Base-by-base conservation (phyloP, 2,888 invertebrate genomes). In the Trisateles emortualis region DNA sequence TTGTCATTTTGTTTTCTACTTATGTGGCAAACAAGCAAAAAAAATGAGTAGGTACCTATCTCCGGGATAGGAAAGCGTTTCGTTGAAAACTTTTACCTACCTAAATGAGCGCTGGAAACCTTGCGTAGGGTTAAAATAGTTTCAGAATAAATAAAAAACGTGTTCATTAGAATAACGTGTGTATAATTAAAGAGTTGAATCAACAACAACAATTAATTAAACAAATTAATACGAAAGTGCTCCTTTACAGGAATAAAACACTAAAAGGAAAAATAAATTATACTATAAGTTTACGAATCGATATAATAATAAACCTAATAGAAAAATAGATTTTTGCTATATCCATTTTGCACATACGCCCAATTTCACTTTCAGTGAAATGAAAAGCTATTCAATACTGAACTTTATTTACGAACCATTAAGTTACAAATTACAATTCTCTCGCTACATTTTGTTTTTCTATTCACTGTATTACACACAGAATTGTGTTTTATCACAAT, bases 111-210 rank as follows among this genome's bases (percentile, higher is more conserved):
- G n/a, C n/a, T n/a, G n/a, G n/a, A n/a, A n/a, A n/a, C n/a, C n/a
- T n/a, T n/a, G n/a, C n/a, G n/a, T n/a, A n/a, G n/a, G n/a, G n/a
- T 33, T 33, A 30, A 19, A 29, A 29, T 4, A 13, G 2, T 1
- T 2, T 32, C 13, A 11, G 32, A 11, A 11, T 2, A 60, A 60
- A 55, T 14, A 29, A 43, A 26, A 16, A 5, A 33, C 4, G 8
- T 16, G 2, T 35, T 35, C 1, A 22, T 40, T 29, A 33, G 24
- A 39, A 42, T 43, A 29, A 9, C 32, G 9, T 30, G 19, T 52
- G 19, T 50, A 36, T 60, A 44, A 42, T 55, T 50, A 54, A 41
- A 29, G 30, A 51, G 47, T 52, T 17, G 45, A 14, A 32, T 17
- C 26, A 55, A 51, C 24, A 45, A 51, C 24, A 45, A 36, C 13